These are phyloP conservation scores for Vanessa atalanta DNA, from an alignment of 1,140 invertebrate species.

Conservation along the genomic window DNA sequence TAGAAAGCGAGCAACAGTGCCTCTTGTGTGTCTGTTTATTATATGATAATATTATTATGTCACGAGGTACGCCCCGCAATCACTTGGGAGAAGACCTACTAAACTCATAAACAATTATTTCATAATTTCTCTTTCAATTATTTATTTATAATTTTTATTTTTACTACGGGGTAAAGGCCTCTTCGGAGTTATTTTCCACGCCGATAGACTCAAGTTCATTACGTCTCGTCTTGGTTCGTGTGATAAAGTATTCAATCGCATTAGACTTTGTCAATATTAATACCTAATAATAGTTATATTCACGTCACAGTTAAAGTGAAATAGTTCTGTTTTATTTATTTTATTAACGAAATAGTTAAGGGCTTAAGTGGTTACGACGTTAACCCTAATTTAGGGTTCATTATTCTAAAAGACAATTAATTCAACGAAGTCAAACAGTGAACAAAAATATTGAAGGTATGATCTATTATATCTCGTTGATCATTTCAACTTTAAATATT, in stretches of 20 bases:
- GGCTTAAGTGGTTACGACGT: too few relatives aligned
- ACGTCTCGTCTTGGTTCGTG: conserved; percentile 7
- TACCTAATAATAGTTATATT: not conserved
- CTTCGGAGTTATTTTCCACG: conserved; percentile 34
- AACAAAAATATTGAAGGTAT: too few relatives aligned
- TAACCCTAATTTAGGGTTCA: too few relatives aligned
- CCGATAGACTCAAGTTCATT: conserved; percentile 27
- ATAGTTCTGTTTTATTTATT: not conserved
- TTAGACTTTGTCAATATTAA: not conserved
- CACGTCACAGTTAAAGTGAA: not conserved
- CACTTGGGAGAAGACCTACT: conserved; percentile 29
- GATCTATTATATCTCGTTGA: too few relatives aligned
- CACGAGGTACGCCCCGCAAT: conserved; percentile 24
- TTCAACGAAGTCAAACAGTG: too few relatives aligned
- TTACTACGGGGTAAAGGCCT: conserved; percentile 28
- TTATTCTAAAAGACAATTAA: too few relatives aligned
- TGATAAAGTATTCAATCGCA: conserved; percentile 6
- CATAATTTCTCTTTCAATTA: conserved; percentile 1
- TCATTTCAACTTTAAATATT: too few relatives aligned
- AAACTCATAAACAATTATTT: not conserved
- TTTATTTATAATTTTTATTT: conserved; percentile 12
- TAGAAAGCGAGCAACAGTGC: conserved; percentile 29
- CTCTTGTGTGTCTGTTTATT: conserved; percentile 24
- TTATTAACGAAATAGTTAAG: not conserved
- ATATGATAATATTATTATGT: conserved; percentile 38